A percentile compares a stretch with the other conserved stretches of the same genome.
Evolutionary conservation across 2,888 invertebrate genomes (phyloP).

Genomic region (Apotomis capreana): DNA sequence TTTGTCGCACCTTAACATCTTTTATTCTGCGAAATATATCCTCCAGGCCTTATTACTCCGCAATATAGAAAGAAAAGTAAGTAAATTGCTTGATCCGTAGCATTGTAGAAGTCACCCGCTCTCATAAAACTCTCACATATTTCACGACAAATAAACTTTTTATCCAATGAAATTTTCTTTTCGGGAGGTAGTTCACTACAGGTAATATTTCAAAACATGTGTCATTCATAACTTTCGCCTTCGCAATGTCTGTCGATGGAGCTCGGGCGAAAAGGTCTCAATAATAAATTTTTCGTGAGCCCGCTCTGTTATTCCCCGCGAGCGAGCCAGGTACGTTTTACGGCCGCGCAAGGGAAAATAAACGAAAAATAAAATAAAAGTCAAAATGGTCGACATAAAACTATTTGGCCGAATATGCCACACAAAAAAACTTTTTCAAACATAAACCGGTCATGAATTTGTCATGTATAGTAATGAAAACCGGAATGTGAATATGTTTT

Average conservation of each 20-base stretch:
- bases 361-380: constrained; percentile 84
- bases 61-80: constrained; percentile 69
- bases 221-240: constrained; percentile 83
- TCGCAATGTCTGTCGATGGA: constrained; percentile 83
- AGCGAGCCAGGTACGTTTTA: constrained; percentile 82
- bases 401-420: constrained; percentile 76
- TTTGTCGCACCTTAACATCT: constrained; percentile 75
- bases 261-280: constrained; percentile 81
- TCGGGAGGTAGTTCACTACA: constrained; percentile 77
- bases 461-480: constrained; percentile 46
- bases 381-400: constrained; percentile 82
- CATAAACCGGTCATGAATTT: constrained; percentile 56
- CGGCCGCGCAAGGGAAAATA: constrained; percentile 81
- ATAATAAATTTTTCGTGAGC: constrained; percentile 83
- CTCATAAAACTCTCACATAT: constrained; percentile 82
- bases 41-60: constrained; percentile 71
- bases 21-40: constrained; percentile 69
- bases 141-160: constrained; percentile 83
- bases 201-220: constrained; percentile 84
- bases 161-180: constrained; percentile 78
- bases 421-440: constrained; percentile 68
- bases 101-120: constrained; percentile 76
- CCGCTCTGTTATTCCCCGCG: constrained; percentile 78
- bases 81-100: constrained; percentile 77
- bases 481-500: constrained; percentile 33